Base-by-base conservation (phyloP, 2,888 invertebrate genomes). In the Diplolepis rosae region DNA sequence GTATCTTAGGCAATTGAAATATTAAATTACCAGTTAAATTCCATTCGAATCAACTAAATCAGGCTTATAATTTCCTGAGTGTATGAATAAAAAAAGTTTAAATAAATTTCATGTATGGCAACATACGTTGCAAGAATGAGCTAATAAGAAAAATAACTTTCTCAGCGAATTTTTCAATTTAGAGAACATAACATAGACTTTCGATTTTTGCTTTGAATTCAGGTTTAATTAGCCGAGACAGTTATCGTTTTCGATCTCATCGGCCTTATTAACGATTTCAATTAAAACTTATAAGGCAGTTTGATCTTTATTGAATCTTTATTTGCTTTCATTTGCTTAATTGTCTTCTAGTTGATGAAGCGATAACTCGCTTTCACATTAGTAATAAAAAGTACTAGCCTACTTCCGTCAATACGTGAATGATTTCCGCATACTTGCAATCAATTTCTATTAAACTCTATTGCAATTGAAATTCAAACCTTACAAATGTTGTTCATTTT, bases 301-400 rank as follows among this genome's bases (percentile, higher is more conserved):
- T 39, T 32, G 61, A 61, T 61, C 61, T 61, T 61, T 39, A 61
- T 61, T 61, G 35, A 61, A 61, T 39, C 61, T 61, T 61, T 61
- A 61, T 61, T 39, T 61, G 61, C 61, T 61, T 22, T 61, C 61
- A 61, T 61, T 61, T 35, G 61, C 61, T 61, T 61, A 61, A 61
- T 61, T 61, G 61, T 61, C 61, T 61, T 61, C 24, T 35, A 39
- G 35, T 39, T 35, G 35, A 35, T 35, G 61, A 61, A 61, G 61
- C 61, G 24, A 51, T 51, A 51, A 51, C 51, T 51, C 27, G 27
- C 28, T 51, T 51, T 27, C 7, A 51, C 51, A n/a, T n/a, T 4
- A 51, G 51, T n/a, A 51, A 51, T 27, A 51, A 15, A 51, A 51
- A 51, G 28, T 27, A 51, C 13, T 45, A 18, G 9, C 45, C 45